Evolutionary conservation across 2,888 invertebrate species (phyloP).

Genomic region (Scrobipalpa atriplicella): DNA sequence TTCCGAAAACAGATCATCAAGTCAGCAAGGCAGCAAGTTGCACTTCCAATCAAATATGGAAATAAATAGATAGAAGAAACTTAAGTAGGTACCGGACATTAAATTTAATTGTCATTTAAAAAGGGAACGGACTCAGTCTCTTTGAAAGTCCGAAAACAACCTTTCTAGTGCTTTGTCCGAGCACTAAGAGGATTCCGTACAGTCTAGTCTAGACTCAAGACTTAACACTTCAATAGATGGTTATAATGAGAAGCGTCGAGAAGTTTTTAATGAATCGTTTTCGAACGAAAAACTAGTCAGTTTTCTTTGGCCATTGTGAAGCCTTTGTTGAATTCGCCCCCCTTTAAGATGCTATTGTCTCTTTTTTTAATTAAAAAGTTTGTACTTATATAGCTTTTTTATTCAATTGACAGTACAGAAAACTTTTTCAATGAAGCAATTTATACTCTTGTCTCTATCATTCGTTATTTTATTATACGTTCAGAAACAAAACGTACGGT

Average conservation of each 20-base stretch:
- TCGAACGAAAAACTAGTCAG: constrained; percentile 46
- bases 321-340: constrained; percentile 42
- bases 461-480: constrained; percentile 29
- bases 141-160: constrained; percentile 24
- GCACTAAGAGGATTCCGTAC: constrained; percentile 32
- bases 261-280: constrained; percentile 59
- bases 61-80: background rate
- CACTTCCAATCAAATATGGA: background rate
- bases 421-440: constrained; percentile 31
- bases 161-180: constrained; percentile 26
- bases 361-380: constrained; percentile 37
- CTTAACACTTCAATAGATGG: constrained; percentile 46
- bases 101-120: constrained; percentile 23
- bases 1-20: too few species aligned
- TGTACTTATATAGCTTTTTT: constrained; percentile 13
- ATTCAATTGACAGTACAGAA: constrained; percentile 19
- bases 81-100: background rate
- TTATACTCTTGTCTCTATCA: constrained; percentile 23
- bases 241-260: constrained; percentile 52
- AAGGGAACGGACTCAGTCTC: constrained; percentile 14
- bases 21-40: too few species aligned
- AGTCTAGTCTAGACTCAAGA: constrained; percentile 33
- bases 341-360: constrained; percentile 46
- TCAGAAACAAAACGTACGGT: constrained; percentile 32
- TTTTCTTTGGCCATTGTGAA: constrained; percentile 47